Percentiles rank a stretch among this genome's conserved stretches.
phyloP scores from a whole-genome alignment of 2,888 invertebrate species.

The Danaus chrysippus region DNA sequence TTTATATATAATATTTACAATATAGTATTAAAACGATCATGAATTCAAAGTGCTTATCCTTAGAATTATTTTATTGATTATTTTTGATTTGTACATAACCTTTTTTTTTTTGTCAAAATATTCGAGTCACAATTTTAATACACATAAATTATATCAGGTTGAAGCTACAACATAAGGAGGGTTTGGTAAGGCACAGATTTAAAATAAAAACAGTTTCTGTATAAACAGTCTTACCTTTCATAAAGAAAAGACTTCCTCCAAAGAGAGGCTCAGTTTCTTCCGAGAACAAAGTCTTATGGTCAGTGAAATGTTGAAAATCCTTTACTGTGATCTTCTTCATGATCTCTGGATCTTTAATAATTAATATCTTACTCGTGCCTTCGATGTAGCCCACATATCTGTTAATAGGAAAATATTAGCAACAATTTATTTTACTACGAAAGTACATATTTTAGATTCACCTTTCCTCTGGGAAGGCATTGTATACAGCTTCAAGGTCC shows the following conservation, averaged over 20 bases:
- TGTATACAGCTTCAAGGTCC: constrained; percentile 50
- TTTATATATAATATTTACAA: too few relatives aligned
- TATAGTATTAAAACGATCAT: too few relatives aligned
- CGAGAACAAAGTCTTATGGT: constrained; percentile 61
- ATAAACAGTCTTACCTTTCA: constrained; percentile 49
- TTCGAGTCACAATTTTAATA: too few relatives aligned
- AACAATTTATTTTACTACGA: too few relatives aligned
- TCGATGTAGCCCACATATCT: constrained; percentile 70
- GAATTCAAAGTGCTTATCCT: too few relatives aligned
- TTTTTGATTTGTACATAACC: not conserved
- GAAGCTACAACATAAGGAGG: too few relatives aligned
- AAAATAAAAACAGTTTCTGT: not conserved
- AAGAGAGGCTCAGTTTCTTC: constrained; percentile 63
- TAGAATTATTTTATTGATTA: constrained; percentile 1
- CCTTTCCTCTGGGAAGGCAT: constrained; percentile 53
- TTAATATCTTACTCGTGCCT: constrained; percentile 51
- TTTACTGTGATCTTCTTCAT: constrained; percentile 75
- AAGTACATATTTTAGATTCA: constrained; percentile 14
- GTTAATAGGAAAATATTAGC: constrained; percentile 24
- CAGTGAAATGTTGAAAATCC: constrained; percentile 78
- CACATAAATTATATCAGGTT: too few relatives aligned
- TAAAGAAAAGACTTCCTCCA: constrained; percentile 51
- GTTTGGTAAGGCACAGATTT: not conserved
- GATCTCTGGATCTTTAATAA: constrained; percentile 75
- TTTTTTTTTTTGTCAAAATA: too few relatives aligned